phyloP scores from a whole-genome alignment of 2,113 vertebrate species.

The Morone saxatilis region DNA sequence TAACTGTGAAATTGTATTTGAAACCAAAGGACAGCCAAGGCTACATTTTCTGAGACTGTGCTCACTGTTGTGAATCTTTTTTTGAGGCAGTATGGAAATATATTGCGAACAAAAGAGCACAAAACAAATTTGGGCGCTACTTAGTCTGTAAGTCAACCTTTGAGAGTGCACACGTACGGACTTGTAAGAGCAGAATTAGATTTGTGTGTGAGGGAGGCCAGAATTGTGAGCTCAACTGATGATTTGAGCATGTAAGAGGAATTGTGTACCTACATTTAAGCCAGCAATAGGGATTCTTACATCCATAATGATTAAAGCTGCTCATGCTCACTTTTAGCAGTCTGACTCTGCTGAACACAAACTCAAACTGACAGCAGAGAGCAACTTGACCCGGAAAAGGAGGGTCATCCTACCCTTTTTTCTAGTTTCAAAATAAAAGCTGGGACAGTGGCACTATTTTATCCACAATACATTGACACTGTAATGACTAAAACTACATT shows the following conservation, averaged over 20 bases:
- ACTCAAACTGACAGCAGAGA: neutral
- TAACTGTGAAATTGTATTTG: conserved; percentile 71
- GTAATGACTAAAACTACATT: too few species aligned
- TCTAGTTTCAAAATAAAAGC: neutral
- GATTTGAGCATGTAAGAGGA: neutral
- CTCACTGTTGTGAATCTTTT: conserved; percentile 43
- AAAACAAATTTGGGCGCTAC: neutral
- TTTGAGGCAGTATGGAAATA: conserved; percentile 5
- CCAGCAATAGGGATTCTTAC: neutral
- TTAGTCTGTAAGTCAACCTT: neutral
- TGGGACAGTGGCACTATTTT: too few species aligned
- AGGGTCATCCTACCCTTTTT: neutral
- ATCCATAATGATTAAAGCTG: neutral
- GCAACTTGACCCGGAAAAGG: neutral
- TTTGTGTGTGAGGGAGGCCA: neutral
- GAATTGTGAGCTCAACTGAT: neutral
- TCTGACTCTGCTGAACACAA: neutral
- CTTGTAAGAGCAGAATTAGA: neutral
- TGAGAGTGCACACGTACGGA: neutral
- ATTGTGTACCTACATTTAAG: neutral
- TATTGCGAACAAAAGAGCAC: neutral
- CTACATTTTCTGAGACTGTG: conserved; percentile 29
- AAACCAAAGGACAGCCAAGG: conserved; percentile 52
- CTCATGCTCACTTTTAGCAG: neutral
- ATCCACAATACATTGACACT: too few species aligned